These are phyloP conservation scores for Tupaia chinensis DNA, from an alignment of 2,113 vertebrate genomes.

Conservation along the genomic window DNA sequence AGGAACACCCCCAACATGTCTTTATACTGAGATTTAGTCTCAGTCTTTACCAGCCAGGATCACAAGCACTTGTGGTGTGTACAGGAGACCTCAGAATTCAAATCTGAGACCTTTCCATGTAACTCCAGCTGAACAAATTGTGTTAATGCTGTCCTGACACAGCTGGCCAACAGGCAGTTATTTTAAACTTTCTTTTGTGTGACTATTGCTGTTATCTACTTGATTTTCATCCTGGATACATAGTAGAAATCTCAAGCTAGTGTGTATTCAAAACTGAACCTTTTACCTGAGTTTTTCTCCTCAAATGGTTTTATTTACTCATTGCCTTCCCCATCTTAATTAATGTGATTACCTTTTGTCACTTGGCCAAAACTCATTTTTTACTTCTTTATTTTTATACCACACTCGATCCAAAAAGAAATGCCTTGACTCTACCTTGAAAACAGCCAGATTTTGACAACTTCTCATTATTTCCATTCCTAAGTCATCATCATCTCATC, in stretches of 20 bases:
- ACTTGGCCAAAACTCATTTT: neutral
- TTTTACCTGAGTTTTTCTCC: neutral
- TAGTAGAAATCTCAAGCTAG: neutral
- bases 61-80: too few species aligned
- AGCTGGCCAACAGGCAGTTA: neutral
- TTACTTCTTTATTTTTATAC: neutral
- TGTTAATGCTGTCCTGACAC: too few species aligned
- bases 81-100: too few species aligned
- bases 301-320: neutral
- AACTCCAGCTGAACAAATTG: too few species aligned
- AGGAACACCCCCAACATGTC: too few species aligned
- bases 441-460: neutral
- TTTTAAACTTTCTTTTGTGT: constrained; percentile 17
- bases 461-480: neutral
- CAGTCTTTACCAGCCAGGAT: too few species aligned
- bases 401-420: neutral
- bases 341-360: neutral
- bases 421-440: neutral
- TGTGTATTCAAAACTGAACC: neutral
- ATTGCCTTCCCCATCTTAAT: neutral
- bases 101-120: too few species aligned
- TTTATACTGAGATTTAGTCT: too few species aligned
- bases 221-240: neutral
- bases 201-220: neutral
- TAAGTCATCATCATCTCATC: neutral